Conservation (phyloP, 37 sponge, comb jelly and placozoan genomes). For the Ianthella basta region DNA sequence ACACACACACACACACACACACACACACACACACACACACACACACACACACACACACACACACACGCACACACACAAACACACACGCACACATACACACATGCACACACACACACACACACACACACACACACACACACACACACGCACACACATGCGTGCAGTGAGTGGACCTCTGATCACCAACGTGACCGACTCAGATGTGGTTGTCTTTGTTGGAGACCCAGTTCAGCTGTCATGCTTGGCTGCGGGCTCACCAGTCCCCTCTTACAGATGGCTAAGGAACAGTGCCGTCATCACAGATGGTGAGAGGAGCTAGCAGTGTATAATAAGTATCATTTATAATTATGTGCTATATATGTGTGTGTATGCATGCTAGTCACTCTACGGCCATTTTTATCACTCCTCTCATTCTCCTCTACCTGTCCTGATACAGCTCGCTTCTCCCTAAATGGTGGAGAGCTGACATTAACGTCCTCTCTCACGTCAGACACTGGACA, state of each 20-base stretch:
- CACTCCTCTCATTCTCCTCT: too few relatives aligned
- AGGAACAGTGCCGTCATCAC: background rate
- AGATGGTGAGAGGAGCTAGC: too few relatives aligned
- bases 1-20: too few relatives aligned
- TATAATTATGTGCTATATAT: background rate
- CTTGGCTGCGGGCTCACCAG: constrained; percentile 9
- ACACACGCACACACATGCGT: background rate
- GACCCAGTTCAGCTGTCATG: background rate
- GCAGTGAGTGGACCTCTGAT: background rate
- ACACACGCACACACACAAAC: too few relatives aligned
- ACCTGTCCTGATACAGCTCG: background rate
- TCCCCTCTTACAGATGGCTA: constrained; percentile 17
- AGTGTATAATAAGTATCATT: too few relatives aligned
- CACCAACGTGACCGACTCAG: background rate
- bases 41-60: too few relatives aligned
- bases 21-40: too few relatives aligned
- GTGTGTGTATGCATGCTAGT: background rate
- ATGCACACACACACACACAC: too few relatives aligned
- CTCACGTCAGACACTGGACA: constrained; percentile 7
- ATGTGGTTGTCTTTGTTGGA: background rate
- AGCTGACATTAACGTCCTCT: background rate
- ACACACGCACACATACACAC: too few relatives aligned
- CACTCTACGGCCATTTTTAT: too few relatives aligned
- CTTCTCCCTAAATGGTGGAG: background rate
- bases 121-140: too few relatives aligned